These are phyloP conservation scores for Hippopotamyrus pictus DNA, from an alignment of 2,797 vertebrate genomes.

Conservation along the genomic window DNA sequence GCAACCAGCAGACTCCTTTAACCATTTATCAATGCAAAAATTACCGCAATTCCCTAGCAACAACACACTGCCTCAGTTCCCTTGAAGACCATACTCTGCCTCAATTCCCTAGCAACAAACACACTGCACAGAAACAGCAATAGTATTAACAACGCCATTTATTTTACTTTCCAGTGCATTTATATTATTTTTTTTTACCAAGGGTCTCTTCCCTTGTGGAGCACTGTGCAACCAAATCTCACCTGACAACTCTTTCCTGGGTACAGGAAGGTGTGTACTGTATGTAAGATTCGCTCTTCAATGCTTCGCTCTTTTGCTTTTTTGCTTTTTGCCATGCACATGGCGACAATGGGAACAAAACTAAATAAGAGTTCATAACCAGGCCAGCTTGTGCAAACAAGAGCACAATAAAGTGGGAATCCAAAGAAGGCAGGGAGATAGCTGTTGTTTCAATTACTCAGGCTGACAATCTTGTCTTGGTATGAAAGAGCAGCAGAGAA, in stretches of 20 bases:
- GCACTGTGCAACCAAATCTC: neutral
- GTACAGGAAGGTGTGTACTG: neutral
- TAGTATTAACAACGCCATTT: neutral
- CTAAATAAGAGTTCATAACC: neutral
- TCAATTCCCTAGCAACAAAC: conserved; percentile 65
- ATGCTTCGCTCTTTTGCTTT: neutral
- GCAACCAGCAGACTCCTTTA: conserved; percentile 7
- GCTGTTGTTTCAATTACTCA: neutral
- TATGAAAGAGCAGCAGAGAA: neutral
- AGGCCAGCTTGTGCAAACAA: neutral
- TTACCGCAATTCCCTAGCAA: conserved; percentile 39
- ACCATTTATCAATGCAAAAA: neutral
- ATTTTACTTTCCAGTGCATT: neutral
- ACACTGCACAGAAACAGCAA: conserved; percentile 6
- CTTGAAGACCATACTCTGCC: conserved; percentile 55
- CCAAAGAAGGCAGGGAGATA: neutral
- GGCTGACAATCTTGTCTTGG: neutral
- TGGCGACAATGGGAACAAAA: neutral
- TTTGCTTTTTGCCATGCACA: neutral
- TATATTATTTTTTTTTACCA: neutral
- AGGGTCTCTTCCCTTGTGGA: neutral
- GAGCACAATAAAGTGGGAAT: neutral
- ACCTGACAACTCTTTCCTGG: neutral
- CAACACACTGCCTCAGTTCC: conserved; percentile 63
- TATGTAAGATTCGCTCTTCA: neutral